Evolutionary conservation across 2,113 vertebrate genomes (phyloP).

Genomic region (Archocentrus centrarchus): DNA sequence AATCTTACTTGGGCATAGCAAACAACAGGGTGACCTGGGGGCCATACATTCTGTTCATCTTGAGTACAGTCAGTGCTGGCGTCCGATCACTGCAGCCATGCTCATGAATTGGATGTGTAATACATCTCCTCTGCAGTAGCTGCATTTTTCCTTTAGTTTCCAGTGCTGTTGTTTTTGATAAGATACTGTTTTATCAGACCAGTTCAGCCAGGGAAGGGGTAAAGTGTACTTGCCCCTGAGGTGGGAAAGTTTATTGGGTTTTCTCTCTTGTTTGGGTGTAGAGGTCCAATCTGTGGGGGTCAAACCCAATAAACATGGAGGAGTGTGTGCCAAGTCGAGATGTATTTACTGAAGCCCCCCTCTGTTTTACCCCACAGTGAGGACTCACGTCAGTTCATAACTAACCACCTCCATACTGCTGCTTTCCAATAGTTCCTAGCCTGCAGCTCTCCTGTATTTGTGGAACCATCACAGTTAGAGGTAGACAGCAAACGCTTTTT

Average conservation of each 20-base stretch:
- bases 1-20: not conserved
- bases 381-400: conserved; percentile 33
- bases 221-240: conserved; percentile 43
- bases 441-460: conserved; percentile 75
- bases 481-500: conserved; percentile 63
- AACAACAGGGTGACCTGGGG: conserved; percentile 12
- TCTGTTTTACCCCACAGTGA: conserved; percentile 32
- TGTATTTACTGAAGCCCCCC: conserved; percentile 56
- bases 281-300: conserved; percentile 53
- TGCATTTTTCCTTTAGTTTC: not conserved
- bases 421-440: conserved; percentile 53
- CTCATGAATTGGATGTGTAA: not conserved
- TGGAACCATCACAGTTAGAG: conserved; percentile 73
- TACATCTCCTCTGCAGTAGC: conserved; percentile 21
- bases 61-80: conserved; percentile 16
- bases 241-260: conserved; percentile 62
- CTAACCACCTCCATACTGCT: conserved; percentile 27
- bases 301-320: conserved; percentile 64
- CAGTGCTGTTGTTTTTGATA: conserved; percentile 19
- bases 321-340: conserved; percentile 42
- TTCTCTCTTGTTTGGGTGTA: conserved; percentile 52
- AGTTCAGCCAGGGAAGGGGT: not conserved
- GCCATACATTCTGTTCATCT: conserved; percentile 8
- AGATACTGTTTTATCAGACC: conserved; percentile 12
- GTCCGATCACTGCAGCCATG: conserved; percentile 11